Percentiles rank a stretch among this genome's conserved stretches.
These are phyloP conservation scores for Apeltes quadracus DNA, from an alignment of 2,113 vertebrate genomes.

Conservation along the genomic window DNA sequence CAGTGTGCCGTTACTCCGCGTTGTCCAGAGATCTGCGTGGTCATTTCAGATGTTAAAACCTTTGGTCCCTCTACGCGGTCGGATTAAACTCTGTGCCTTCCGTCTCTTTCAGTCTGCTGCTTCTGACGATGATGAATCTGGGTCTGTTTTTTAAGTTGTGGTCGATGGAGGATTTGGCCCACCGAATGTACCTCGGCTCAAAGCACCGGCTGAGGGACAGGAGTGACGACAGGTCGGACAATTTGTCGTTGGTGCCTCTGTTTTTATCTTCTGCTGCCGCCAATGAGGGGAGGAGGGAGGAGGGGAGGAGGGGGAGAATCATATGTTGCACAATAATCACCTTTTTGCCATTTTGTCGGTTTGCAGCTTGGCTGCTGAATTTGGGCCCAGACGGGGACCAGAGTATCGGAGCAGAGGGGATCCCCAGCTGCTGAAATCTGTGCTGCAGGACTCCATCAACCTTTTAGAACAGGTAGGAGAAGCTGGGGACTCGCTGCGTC, in stretches of 20 bases:
- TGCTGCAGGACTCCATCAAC: slow-evolving; percentile 91
- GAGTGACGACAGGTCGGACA: slow-evolving; percentile 72
- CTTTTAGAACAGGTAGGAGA: slow-evolving; percentile 88
- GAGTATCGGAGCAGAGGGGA: slow-evolving; percentile 64
- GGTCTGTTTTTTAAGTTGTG: slow-evolving; percentile 92
- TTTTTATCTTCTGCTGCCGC: too few relatives aligned
- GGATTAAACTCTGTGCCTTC: not conserved
- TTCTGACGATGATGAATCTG: slow-evolving; percentile 91
- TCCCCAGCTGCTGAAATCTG: slow-evolving; percentile 81
- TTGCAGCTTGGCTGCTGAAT: slow-evolving; percentile 65
- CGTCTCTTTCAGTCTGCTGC: slow-evolving; percentile 82
- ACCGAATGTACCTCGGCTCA: slow-evolving; percentile 84
- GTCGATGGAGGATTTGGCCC: slow-evolving; percentile 92
- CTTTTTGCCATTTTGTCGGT: not conserved
- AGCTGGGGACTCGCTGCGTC: not conserved
- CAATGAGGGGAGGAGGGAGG: too few relatives aligned
- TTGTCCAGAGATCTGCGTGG: not conserved
- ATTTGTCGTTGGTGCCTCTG: too few relatives aligned
- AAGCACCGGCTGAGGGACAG: slow-evolving; percentile 77
- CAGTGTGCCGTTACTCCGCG: not conserved
- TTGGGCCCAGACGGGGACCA: slow-evolving; percentile 46
- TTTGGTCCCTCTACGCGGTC: not conserved
- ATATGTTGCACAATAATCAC: not conserved
- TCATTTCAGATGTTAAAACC: not conserved
- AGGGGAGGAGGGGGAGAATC: too few relatives aligned